Conservation (phyloP, 2,797 vertebrate species). For the Anguilla pacifica region DNA sequence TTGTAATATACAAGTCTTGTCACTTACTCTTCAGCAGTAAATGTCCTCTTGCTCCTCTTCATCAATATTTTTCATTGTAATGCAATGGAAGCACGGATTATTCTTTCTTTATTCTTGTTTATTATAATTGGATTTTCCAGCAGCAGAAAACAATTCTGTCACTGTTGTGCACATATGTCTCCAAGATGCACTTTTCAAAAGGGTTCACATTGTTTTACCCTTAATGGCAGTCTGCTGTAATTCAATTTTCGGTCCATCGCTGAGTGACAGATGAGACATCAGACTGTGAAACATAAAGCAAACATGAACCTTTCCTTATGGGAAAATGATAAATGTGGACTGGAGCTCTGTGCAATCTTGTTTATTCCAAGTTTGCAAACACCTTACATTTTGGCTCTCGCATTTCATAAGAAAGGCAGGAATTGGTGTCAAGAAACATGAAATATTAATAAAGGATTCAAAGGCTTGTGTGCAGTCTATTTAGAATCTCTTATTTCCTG, state of each 20-base stretch:
- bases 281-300: not conserved
- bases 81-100: too few species aligned
- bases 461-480: not conserved
- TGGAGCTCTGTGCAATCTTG: too few species aligned
- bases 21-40: not conserved
- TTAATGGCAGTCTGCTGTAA: not conserved
- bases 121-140: too few species aligned
- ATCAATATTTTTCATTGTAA: too few species aligned
- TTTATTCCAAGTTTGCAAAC: too few species aligned
- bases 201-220: not conserved
- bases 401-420: not conserved
- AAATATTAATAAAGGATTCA: not conserved
- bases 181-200: not conserved
- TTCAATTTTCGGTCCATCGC: not conserved
- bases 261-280: not conserved
- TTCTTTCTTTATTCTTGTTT: not conserved
- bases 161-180: not conserved
- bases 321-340: too few species aligned
- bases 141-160: too few species aligned
- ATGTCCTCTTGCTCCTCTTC: not conserved
- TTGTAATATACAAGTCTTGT: not conserved
- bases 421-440: not conserved
- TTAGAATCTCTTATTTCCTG: not conserved
- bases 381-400: not conserved
- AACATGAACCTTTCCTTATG: not conserved